Evolutionary conservation across 2,797 vertebrate genomes (phyloP), one percentile per base, ranked within the genome.

Genomic region (Coreius guichenoti): DNA sequence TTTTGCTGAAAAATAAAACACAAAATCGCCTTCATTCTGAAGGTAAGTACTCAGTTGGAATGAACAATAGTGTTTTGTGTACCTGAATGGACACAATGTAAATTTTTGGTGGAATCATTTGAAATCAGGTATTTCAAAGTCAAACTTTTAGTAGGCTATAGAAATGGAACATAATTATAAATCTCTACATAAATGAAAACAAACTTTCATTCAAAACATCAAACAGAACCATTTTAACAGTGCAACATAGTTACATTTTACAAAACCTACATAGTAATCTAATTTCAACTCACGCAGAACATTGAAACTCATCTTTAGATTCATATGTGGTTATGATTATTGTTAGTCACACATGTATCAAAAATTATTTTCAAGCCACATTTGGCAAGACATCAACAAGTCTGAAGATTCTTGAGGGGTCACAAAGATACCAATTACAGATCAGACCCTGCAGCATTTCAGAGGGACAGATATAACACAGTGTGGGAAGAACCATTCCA

Each of bases 361-460:
- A 77, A 81, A 78, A 36, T 36, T 26, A 69, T 69, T 76, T 73
- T 54, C 77, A 88, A 61, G 45, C 67, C 69, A 77, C 39, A 83
- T 69, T 76, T 70, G 58, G 51, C 74, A 80, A 72, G 73, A 70
- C 23, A 74, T 83, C 51, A 69, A 70, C 54, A 73, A 26, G 29
- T 82, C 29, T 72, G 33, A 45, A 51, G 19, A 82, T 76, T 80
- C 47, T 81, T 78, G n/a, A 61, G 36, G 33, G 39, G 74, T 87
- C 76, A 85, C 19, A 83, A 75, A 33, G 36, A 76, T 81, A 76
- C 61, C 65, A 70, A 45, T 84, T 78, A 84, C 75, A 78, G 26
- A 16, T 78, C 63, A 69, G 75, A 84, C 75, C 83, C 75, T 78
- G 75, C 83, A 78, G 63, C 83, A 78, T 70, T 69, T 84, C 83